These are phyloP conservation scores for Sebastes schlegelii DNA, from an alignment of 2,113 vertebrate species.

Conservation along the genomic window DNA sequence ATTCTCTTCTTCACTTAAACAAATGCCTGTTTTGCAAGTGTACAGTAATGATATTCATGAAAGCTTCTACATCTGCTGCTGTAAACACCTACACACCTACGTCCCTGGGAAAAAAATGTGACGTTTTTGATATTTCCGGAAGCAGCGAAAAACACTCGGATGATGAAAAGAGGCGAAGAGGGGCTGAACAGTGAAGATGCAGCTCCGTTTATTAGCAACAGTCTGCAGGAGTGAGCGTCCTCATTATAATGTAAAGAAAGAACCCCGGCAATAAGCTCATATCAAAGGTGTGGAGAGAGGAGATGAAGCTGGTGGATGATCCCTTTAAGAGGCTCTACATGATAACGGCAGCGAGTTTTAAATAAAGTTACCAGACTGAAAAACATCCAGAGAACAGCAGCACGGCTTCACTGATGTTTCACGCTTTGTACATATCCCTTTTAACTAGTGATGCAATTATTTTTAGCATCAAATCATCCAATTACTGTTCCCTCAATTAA, in stretches of 20 bases:
- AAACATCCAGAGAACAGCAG: too few species aligned
- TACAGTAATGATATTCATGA: neutral
- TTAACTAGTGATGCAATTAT: neutral
- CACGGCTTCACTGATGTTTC: too few species aligned
- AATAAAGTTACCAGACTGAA: neutral
- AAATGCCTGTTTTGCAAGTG: neutral
- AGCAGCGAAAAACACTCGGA: neutral
- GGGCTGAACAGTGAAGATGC: neutral
- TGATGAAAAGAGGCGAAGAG: neutral
- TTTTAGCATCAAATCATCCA: neutral
- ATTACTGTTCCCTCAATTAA: neutral
- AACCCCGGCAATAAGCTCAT: neutral
- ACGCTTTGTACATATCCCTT: too few species aligned
- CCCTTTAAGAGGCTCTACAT: neutral
- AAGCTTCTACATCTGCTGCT: neutral
- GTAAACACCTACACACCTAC: slow-evolving; percentile 4
- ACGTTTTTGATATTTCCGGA: slow-evolving; percentile 18
- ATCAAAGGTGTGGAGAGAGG: neutral
- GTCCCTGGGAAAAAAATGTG: neutral
- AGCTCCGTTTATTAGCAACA: slow-evolving; percentile 21
- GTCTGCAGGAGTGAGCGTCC: neutral
- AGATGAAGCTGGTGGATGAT: neutral
- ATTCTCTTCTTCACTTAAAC: neutral
- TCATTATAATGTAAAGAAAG: slow-evolving; percentile 28
- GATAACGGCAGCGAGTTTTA: neutral